Evolutionary conservation across 2,888 invertebrate genomes (phyloP).

Genomic region (Amblyjoppa proteus): DNA sequence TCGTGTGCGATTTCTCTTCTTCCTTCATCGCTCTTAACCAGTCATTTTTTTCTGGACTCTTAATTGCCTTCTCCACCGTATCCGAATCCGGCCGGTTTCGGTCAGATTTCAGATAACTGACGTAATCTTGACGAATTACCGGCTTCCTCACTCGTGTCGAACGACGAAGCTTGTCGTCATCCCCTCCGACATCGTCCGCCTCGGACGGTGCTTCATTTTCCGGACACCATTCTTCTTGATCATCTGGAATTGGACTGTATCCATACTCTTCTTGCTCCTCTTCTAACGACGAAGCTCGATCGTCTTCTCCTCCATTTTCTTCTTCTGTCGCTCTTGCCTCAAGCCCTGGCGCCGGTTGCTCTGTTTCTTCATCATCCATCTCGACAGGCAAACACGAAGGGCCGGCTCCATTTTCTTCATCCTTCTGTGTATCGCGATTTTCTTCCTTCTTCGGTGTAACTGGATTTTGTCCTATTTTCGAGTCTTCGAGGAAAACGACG

Average conservation of each 20-base stretch:
- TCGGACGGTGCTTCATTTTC: neutral
- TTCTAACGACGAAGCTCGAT: neutral
- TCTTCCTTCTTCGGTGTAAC: slow-evolving; percentile 15
- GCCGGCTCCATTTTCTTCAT: neutral
- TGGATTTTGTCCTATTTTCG: slow-evolving; percentile 46
- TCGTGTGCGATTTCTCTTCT: slow-evolving; percentile 5
- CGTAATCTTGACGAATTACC: neutral
- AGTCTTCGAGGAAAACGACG: neutral
- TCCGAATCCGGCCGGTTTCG: slow-evolving; percentile 15
- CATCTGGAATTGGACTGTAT: slow-evolving; percentile 5
- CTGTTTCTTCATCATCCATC: neutral
- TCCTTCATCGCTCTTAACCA: slow-evolving; percentile 29
- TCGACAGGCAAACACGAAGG: neutral
- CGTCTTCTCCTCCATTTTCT: neutral
- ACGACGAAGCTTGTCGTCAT: neutral
- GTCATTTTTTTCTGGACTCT: neutral
- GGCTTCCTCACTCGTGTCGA: neutral
- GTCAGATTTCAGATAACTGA: neutral
- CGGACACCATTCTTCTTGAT: neutral
- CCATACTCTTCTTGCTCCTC: neutral
- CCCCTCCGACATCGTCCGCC: neutral
- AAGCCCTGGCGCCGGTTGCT: neutral
- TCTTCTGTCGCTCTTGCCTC: neutral
- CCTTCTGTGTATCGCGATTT: too few relatives aligned
- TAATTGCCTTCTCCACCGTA: slow-evolving; percentile 17